phyloP scores from a whole-genome alignment of 2,888 invertebrate genomes.

The Sialis lutaria region DNA sequence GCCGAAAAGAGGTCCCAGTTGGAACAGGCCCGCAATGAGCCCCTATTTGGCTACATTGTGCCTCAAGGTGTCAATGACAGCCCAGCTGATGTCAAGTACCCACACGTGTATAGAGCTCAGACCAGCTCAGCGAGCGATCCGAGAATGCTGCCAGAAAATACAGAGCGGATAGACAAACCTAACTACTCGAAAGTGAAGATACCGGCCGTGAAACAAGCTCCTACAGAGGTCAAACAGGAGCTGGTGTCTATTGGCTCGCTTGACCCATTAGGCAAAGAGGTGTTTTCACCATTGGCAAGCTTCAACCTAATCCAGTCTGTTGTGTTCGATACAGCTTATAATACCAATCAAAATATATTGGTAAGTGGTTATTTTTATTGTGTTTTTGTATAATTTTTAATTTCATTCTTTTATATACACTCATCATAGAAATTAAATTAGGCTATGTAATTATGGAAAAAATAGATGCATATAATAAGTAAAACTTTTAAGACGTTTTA shows the following conservation, averaged over 20 bases:
- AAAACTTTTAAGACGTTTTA: too few relatives aligned
- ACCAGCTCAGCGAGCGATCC: neutral
- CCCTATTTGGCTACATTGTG: neutral
- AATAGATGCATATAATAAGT: too few relatives aligned
- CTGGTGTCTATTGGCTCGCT: slow-evolving; percentile 19
- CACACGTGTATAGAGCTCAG: neutral
- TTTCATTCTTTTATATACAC: too few relatives aligned
- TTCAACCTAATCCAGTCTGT: slow-evolving; percentile 92
- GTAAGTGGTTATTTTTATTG: slow-evolving; percentile 17
- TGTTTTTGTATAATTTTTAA: too few relatives aligned
- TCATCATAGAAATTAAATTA: too few relatives aligned
- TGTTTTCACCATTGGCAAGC: slow-evolving; percentile 70
- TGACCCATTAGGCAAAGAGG: slow-evolving; percentile 68
- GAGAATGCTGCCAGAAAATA: slow-evolving; percentile 50
- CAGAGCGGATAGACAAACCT: slow-evolving; percentile 49
- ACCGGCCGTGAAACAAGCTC: slow-evolving; percentile 45
- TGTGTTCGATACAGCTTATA: slow-evolving; percentile 89
- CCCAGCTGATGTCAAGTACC: neutral
- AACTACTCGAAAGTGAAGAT: slow-evolving; percentile 77
- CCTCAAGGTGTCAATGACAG: neutral
- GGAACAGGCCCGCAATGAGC: neutral
- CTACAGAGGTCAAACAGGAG: slow-evolving; percentile 26
- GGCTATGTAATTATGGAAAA: too few relatives aligned
- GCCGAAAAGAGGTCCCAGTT: neutral
- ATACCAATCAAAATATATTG: slow-evolving; percentile 89